Percentiles rank a stretch among this genome's conserved stretches.
These are phyloP conservation scores for Phymorhynchus buccinoides DNA, from an alignment of 1,140 invertebrate species.

Conservation along the genomic window DNA sequence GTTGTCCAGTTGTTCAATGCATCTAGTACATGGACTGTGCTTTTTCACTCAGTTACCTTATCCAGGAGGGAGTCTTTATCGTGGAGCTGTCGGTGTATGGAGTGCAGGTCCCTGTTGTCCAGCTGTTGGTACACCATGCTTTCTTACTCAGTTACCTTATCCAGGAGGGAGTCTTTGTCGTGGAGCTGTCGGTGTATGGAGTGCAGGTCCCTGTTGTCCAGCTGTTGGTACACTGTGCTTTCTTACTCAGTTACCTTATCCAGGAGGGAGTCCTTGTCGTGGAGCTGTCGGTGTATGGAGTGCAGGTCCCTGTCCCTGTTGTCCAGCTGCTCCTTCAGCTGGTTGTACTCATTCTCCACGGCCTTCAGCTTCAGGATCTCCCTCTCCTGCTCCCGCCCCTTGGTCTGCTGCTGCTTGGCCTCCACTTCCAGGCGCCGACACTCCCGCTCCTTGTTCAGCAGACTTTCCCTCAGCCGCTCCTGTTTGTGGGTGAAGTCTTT, in stretches of 20 bases:
- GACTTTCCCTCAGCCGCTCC: constrained; percentile 57
- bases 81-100: constrained; percentile 55
- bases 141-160: too few relatives aligned
- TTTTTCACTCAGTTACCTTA: too few relatives aligned
- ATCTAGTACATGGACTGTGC: too few relatives aligned
- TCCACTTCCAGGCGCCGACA: constrained; percentile 62
- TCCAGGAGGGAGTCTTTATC: constrained; percentile 61
- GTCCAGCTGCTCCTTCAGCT: constrained; percentile 63
- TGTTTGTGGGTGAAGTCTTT: constrained; percentile 61
- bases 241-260: constrained; percentile 64
- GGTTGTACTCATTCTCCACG: constrained; percentile 63
- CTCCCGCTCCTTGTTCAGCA: constrained; percentile 64
- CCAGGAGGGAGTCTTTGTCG: constrained; percentile 59
- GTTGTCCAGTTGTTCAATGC: constrained; percentile 64
- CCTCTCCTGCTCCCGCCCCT: constrained; percentile 59
- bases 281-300: constrained; percentile 52
- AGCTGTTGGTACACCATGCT: constrained; percentile 64
- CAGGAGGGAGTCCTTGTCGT: constrained; percentile 60
- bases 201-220: constrained; percentile 60
- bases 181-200: constrained; percentile 55
- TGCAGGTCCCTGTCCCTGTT: constrained; percentile 58
- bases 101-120: constrained; percentile 57
- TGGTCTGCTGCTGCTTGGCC: constrained; percentile 59
- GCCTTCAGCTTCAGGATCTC: constrained; percentile 67
- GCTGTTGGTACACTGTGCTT: constrained; percentile 62